These are phyloP conservation scores for Dynastes maya DNA, from an alignment of 2,888 invertebrate genomes.

Conservation along the genomic window DNA sequence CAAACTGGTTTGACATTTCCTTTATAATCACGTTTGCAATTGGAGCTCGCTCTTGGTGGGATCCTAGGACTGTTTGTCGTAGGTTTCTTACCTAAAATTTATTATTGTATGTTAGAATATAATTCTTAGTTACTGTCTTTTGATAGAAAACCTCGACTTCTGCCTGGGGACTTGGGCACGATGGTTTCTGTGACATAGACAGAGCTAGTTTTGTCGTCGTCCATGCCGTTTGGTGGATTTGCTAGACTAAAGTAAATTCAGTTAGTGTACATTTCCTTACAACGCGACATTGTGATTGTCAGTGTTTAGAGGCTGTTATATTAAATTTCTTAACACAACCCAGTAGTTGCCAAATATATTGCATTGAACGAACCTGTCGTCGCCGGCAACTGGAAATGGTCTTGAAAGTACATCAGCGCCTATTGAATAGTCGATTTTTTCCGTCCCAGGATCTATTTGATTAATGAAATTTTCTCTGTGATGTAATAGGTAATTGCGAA, in stretches of 20 bases:
- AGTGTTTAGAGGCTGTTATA: no score
- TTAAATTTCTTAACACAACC: no score
- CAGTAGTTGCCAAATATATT: no score
- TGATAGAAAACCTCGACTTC: slow-evolving; percentile 46
- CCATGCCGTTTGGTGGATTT: slow-evolving; percentile 58
- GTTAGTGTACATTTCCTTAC: no score
- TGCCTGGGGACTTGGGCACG: slow-evolving; percentile 58
- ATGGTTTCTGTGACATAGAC: slow-evolving; percentile 57
- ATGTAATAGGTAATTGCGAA: slow-evolving; percentile 89
- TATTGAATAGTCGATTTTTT: slow-evolving; percentile 79
- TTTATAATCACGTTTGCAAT: slow-evolving; percentile 72
- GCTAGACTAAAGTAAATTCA: slow-evolving; percentile 42
- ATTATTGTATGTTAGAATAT: background rate
- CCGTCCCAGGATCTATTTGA: slow-evolving; percentile 82
- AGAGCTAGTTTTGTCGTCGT: slow-evolving; percentile 62
- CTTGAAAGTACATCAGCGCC: slow-evolving; percentile 74
- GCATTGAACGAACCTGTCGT: slow-evolving; percentile 70
- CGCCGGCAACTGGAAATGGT: slow-evolving; percentile 74
- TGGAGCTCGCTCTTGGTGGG: slow-evolving; percentile 86
- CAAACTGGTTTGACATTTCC: slow-evolving; percentile 76
- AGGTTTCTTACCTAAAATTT: slow-evolving; percentile 63
- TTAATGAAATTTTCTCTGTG: slow-evolving; percentile 89
- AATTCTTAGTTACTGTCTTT: background rate
- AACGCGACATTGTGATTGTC: no score
- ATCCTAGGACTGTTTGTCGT: slow-evolving; percentile 59